Base-by-base conservation (phyloP, 2,888 invertebrate species). In the Hartigia nigra region DNA sequence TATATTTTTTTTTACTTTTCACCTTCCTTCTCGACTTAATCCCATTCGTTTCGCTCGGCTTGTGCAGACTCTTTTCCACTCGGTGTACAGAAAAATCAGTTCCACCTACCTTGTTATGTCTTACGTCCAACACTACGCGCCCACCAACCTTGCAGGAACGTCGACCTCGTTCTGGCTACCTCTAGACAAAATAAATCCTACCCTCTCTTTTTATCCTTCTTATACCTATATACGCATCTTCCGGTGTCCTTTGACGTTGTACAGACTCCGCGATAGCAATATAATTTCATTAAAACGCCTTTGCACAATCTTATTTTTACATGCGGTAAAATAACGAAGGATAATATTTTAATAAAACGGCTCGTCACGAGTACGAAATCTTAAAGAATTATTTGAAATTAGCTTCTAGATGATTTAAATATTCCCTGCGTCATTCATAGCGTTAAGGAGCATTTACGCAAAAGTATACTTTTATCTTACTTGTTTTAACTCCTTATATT, bases 81-180 rank as follows among this genome's bases (percentile, higher is more conserved):
- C 84, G 80, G 79, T 82, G 82, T 85, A 83, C 83, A 81, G 84
- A 84, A 86, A 86, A 88, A 87, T 86, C 86, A 86, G 85, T 81
- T 84, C 14, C 83, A 85, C 84, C 86, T 86, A 86, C 84, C 80
- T 80, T 79, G 80, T 85, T 84, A 84, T 82, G 84, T 84, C 83
- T n/a, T n/a, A n/a, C n/a, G n/a, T n/a, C n/a, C n/a, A n/a, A n/a
- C n/a, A n/a, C n/a, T n/a, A n/a, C n/a, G n/a, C n/a, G n/a, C n/a
- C n/a, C n/a, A n/a, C n/a, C 39, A 55, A 23, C 39, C 23, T 23
- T 23, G 9, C 39, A 1, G 23, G 39, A 0, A 55, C 2, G 23
- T 55, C 9, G 23, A 55, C 39, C 14, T 55, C 23, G 2, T 55
- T 55, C 23, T 23, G 55, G 23, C 55, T 23, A 23, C 23, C 23